Base-by-base conservation (phyloP, 2,797 vertebrate species). In the Balearica regulorum region DNA sequence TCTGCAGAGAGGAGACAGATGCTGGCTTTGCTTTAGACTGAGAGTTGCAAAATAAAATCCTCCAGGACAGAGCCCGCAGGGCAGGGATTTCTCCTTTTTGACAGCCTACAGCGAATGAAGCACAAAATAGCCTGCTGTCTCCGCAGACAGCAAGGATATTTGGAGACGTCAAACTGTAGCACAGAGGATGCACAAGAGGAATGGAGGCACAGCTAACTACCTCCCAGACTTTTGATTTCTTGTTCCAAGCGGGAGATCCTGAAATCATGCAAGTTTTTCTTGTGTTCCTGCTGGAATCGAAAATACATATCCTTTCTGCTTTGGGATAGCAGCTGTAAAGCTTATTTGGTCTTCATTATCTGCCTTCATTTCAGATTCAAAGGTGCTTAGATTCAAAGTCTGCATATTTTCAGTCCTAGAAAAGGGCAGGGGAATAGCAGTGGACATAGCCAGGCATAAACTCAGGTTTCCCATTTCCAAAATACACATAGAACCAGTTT, bases 51-150 rank as follows among this genome's bases (percentile, higher is more conserved):
- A 94, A 89, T 72, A 81, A 91, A 91, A 91, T 88, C 85, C 87
- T 93, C 39, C 70, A 93, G 89, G 95, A 93, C 89, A 84, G 93
- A 93, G 85, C 78, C 90, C 6, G 4, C 48, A 73, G 93, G 91
- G 93, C 93, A 94, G 70, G 83, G 76, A 90, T 91, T 95, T 97
- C 90, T 96, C 71, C 83, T 94, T 83, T 94, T 77, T 93, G 60
- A 95, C 91, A 96, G 95, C 77, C 91, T 79, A 79, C 49, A 77
- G 91, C 79, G 96, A 96, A 93, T 79, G 94, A 91, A 96, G 93
- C 91, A 95, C 96, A 91, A 89, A 89, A 94, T 84, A 95, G 93
- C 91, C 87, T 94, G 87, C 93, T 94, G 94, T 73, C 95, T 96
- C 87, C 12, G 6, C 87, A 94, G 94, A 95, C 89, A 96, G 91